These are phyloP conservation scores for Apantesis nais DNA, from an alignment of 2,888 invertebrate genomes.

Conservation along the genomic window DNA sequence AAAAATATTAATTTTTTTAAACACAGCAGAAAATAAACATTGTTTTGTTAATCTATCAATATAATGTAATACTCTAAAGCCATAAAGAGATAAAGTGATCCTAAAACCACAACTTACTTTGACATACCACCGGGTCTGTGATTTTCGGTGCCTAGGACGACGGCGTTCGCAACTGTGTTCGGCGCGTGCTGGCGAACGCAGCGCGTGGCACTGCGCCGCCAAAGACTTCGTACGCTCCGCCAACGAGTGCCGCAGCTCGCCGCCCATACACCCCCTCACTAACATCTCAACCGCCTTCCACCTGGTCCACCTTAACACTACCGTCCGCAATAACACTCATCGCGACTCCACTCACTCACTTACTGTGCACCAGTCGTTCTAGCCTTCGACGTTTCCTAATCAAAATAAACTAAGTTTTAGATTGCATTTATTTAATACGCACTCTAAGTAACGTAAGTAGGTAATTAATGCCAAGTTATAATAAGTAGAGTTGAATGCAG, in stretches of 20 bases:
- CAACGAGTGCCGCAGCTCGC: constrained; percentile 79
- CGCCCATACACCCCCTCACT: constrained; percentile 79
- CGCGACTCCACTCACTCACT: constrained; percentile 27
- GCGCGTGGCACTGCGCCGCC: constrained; percentile 79
- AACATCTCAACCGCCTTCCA: constrained; percentile 74
- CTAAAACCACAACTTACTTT: constrained; percentile 86
- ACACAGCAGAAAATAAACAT: background rate
- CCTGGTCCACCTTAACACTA: constrained; percentile 46
- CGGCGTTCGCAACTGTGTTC: constrained; percentile 71
- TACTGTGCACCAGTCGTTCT: constrained; percentile 17
- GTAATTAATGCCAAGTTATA: constrained; percentile 55
- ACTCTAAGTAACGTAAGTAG: constrained; percentile 16
- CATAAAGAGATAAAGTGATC: background rate
- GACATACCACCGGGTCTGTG: constrained; percentile 88
- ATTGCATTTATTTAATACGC: background rate
- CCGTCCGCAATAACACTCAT: constrained; percentile 53
- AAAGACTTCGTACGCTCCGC: constrained; percentile 82
- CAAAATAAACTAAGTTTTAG: constrained; percentile 21
- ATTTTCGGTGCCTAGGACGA: constrained; percentile 80
- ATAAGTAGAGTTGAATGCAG: constrained; percentile 12
- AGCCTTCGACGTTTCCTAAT: constrained; percentile 28
- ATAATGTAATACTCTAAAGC: background rate
- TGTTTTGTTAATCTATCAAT: background rate
- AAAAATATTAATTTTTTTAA: no score
- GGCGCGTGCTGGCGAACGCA: constrained; percentile 74